phyloP scores from a whole-genome alignment of 2,113 vertebrate species.

The Bothrops jararaca region DNA sequence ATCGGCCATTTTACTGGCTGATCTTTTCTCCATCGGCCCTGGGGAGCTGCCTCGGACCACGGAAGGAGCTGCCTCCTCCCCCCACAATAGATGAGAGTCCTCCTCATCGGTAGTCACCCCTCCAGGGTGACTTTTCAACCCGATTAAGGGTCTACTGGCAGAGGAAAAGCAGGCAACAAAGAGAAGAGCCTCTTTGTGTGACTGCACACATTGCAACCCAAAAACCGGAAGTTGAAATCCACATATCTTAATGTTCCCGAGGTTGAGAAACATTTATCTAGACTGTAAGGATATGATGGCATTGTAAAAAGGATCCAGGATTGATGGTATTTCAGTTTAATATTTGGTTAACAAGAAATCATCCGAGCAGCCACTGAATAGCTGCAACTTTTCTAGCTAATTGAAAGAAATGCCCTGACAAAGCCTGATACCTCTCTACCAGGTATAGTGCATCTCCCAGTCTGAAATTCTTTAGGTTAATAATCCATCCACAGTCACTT shows the following conservation, averaged over 20 bases:
- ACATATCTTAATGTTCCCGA: not conserved
- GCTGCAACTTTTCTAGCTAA: not conserved
- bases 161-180: no score
- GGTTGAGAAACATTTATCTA: no score
- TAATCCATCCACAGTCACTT: not conserved
- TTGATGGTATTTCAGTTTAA: not conserved
- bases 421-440: not conserved
- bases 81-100: no score
- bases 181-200: no score
- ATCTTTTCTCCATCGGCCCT: no score
- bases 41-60: no score
- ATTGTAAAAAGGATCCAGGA: not conserved
- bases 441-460: not conserved
- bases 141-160: no score
- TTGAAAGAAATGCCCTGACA: not conserved
- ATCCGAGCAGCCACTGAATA: not conserved
- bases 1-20: no score
- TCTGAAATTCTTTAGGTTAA: not conserved
- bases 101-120: no score
- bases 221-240: not conserved
- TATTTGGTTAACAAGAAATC: not conserved
- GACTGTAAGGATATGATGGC: not conserved
- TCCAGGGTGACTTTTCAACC: no score
- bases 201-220: no score
- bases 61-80: no score